phyloP scores from a whole-genome alignment of 1,140 invertebrate species.

The Drosophila arawakana region DNA sequence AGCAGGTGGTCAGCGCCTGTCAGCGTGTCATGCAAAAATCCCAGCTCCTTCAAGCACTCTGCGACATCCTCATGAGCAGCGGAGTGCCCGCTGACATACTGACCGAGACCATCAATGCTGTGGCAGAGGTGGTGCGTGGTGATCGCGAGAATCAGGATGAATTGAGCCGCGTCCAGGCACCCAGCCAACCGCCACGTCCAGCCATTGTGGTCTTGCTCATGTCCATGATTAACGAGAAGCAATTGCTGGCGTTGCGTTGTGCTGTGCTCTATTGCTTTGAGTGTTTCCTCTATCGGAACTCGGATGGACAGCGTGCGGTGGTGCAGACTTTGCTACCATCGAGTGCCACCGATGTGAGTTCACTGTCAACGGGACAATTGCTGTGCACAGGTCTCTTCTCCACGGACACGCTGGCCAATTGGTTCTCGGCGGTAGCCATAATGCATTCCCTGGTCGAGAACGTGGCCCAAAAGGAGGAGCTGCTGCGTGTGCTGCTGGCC shows the following conservation, averaged over 20 bases:
- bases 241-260: slow-evolving; percentile 95
- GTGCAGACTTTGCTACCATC: slow-evolving; percentile 96
- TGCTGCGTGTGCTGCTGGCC: slow-evolving; percentile 96
- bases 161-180: slow-evolving; percentile 95
- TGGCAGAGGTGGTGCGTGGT: slow-evolving; percentile 97
- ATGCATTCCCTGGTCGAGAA: slow-evolving; percentile 97
- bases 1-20: slow-evolving; percentile 90
- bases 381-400: slow-evolving; percentile 97
- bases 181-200: slow-evolving; percentile 95
- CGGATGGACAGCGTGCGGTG: slow-evolving; percentile 93
- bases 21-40: slow-evolving; percentile 95
- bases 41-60: slow-evolving; percentile 92
- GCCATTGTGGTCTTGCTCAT: slow-evolving; percentile 97
- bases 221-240: slow-evolving; percentile 99
- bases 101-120: slow-evolving; percentile 97
- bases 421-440: slow-evolving; percentile 97
- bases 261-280: slow-evolving; percentile 99
- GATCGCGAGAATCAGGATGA: slow-evolving; percentile 96
- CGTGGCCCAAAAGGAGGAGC: slow-evolving; percentile 94
- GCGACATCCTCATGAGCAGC: slow-evolving; percentile 96
- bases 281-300: slow-evolving; percentile 97
- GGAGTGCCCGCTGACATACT: slow-evolving; percentile 98
- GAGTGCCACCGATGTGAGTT: slow-evolving; percentile 89
- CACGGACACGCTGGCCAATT: slow-evolving; percentile 96
- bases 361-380: slow-evolving; percentile 93